Base-by-base conservation (phyloP, 2,797 vertebrate genomes). In the Lates japonicus region DNA sequence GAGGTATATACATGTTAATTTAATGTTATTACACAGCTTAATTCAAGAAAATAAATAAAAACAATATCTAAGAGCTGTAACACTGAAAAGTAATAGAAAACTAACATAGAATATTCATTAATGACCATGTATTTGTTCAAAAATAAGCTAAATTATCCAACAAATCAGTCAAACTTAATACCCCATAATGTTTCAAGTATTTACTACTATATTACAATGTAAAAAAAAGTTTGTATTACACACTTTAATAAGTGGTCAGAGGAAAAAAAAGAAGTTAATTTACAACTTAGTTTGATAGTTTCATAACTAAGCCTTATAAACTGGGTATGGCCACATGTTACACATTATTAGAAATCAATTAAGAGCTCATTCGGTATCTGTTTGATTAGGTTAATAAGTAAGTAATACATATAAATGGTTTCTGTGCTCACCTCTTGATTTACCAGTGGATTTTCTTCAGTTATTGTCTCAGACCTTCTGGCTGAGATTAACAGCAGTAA, bases 401-500 rank as follows among this genome's bases (percentile, higher is more conserved):
- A 46, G 1, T 6, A 13, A 31, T 42, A 22, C 13, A 25, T 6
- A 4, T 25, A 42, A 3, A 37, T 8, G 19, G 4, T 5, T 61
- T 2, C 5, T 5, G 2, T 11, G 39, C 66, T 70, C 79, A 94
- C 94, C 87, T 90, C 82, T 8, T 78, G 63, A 57, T 74, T 12
- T 25, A 22, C 55, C 65, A 92, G 90, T 0, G 91, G 87, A 11
- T 94, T 92, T 0, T 17, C 70, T 0, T 78, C 64, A 3, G 1
- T 22, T 5, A 90, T 2, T 0, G 73, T 20, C 4, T 64, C 75
- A 0, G 87, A 19, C 59, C 85, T 84, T 2, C 89, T 82, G 55
- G 70, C 83, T n/a, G 92, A 88, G 22, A 95, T 75, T 9, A 93
- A 0, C 57, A 33, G 73, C 71, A 95, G 80, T 0, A 95, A 41